Evolutionary conservation across 2,888 invertebrate genomes (phyloP).

Genomic region (Tipula vernalis): DNA sequence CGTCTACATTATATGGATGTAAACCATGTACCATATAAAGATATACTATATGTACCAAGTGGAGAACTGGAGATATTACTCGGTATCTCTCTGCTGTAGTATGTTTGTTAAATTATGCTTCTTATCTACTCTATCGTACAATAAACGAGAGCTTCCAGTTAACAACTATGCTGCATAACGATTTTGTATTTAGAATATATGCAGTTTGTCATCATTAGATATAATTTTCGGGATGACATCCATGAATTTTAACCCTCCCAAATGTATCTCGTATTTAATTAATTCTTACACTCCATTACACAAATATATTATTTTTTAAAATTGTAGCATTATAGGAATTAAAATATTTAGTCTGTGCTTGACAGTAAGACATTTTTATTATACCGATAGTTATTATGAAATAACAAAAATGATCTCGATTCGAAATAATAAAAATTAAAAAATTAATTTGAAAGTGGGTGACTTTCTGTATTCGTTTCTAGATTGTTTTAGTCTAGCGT

Average conservation of each 20-base stretch:
- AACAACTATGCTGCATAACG: neutral
- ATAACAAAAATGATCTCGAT: too few species aligned
- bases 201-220: neutral
- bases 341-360: too few species aligned
- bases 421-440: too few species aligned
- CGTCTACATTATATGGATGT: neutral
- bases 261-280: neutral
- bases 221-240: neutral
- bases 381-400: too few species aligned
- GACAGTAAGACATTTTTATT: too few species aligned
- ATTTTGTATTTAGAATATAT: too few species aligned
- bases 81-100: neutral
- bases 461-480: too few species aligned
- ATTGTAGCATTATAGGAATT: too few species aligned
- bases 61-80: neutral
- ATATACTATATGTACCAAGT: neutral
- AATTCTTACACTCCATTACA: neutral
- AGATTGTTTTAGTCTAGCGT: too few species aligned
- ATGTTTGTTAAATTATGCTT: neutral
- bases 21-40: neutral
- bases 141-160: neutral
- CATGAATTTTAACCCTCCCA: neutral
- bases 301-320: neutral
- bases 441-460: too few species aligned
- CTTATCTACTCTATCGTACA: neutral